Conservation (phyloP, 2,797 vertebrate species). For the Cossypha dichroa region DNA sequence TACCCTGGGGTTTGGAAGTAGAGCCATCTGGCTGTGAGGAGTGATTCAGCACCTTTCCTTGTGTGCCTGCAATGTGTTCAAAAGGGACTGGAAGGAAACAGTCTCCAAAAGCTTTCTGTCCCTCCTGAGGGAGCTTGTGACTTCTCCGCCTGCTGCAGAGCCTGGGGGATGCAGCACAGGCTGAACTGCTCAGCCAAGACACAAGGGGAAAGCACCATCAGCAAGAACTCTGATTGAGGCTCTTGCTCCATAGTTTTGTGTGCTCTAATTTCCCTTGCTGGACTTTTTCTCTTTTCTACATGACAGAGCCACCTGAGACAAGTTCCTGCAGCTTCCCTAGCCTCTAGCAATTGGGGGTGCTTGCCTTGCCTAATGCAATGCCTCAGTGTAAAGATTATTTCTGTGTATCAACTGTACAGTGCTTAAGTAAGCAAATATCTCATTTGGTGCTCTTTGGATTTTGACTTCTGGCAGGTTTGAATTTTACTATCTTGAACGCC, state of each 20-base stretch:
- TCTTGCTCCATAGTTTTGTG: background rate
- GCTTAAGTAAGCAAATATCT: background rate
- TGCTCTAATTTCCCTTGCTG: background rate
- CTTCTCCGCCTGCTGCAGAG: background rate
- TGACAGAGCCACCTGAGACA: background rate
- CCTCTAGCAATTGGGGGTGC: background rate
- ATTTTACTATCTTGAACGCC: background rate
- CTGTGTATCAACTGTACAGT: background rate
- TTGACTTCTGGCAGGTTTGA: background rate
- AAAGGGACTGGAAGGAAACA: background rate
- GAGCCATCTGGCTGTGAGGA: background rate
- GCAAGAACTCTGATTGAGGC: background rate
- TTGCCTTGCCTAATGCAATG: background rate
- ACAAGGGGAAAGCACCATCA: background rate
- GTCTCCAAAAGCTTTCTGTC: background rate
- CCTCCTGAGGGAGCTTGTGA: background rate
- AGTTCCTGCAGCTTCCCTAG: background rate
- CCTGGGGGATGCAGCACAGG: background rate
- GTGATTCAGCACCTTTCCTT: background rate
- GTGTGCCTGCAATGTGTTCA: background rate
- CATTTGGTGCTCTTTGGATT: constrained; percentile 6
- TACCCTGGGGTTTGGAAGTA: rapidly evolving
- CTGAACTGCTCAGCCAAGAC: background rate
- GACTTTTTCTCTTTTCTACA: background rate
- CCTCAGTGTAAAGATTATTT: background rate